Evolutionary conservation across 2,888 invertebrate species (phyloP), one percentile per base, ranked within the genome.

Genomic region (Dendrolimus houi): DNA sequence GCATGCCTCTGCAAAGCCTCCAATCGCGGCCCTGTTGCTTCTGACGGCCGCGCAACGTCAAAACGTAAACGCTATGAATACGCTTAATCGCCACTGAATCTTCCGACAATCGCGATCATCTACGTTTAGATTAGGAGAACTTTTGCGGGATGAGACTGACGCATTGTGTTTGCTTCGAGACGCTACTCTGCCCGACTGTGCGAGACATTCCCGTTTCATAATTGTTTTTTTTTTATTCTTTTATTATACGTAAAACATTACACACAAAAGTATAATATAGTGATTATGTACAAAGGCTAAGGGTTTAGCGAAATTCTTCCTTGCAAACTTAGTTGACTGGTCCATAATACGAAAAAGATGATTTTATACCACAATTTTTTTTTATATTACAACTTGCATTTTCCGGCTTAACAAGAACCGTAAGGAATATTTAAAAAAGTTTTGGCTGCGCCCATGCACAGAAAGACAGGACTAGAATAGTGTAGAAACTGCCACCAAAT

Each of bases 1-100:
- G 87, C 87, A 81, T 79, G 86, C 76, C 79, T 77, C 65, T 62
- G 56, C 69, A 41, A 65, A 68, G 77, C 78, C 80, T 74, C 83
- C 83, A 84, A 82, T 84, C 75, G 79, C 77, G 73, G 85, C 82
- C 89, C 88, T 89, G 89, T 90, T 90, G 89, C 88, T 86, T 89
- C 87, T 84, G 83, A 85, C 85, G 79, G 75, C 77, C 74, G 75
- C 76, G 72, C 73, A 74, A 85, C 76, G 81, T 84, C 86, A 83
- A 81, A 85, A 83, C 81, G 79, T 80, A 81, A 85, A 83, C 81
- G 84, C 81, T 76, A 86, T 86, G 87, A 88, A 87, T 87, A 87
- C 85, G 83, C 74, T 81, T 85, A 84, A 87, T 85, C 83, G 81
- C 75, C 76, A 72, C 75, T 67, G 77, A 82, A 85, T 83, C 81